Conservation (phyloP, 2,113 vertebrate species). For the Amazona guildingii region DNA sequence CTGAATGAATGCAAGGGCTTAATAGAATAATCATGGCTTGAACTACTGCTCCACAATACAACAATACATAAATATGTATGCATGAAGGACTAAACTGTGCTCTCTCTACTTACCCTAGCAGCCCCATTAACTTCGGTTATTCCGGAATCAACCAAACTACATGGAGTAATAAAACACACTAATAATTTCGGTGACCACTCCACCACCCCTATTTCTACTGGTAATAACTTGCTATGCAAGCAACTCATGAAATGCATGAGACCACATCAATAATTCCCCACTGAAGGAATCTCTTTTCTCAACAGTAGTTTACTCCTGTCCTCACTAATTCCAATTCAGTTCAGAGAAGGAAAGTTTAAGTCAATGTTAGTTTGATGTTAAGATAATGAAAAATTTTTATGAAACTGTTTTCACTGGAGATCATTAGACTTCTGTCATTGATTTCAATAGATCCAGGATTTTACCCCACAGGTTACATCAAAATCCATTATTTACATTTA, state of each 20-base stretch:
- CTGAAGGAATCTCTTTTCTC: background rate
- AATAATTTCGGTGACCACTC: background rate
- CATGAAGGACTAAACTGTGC: background rate
- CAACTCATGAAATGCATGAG: background rate
- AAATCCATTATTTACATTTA: background rate
- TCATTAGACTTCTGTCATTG: background rate
- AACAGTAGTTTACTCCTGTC: background rate
- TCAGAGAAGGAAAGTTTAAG: background rate
- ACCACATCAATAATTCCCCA: background rate
- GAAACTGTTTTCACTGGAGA: background rate
- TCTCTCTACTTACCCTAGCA: slow-evolving; percentile 6
- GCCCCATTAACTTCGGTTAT: slow-evolving; percentile 31
- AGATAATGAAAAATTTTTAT: background rate
- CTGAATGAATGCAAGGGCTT: slow-evolving; percentile 50
- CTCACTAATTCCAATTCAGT: background rate
- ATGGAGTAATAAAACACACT: background rate
- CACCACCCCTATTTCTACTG: background rate
- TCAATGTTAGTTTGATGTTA: background rate
- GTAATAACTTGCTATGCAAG: background rate
- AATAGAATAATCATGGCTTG: slow-evolving; percentile 64
- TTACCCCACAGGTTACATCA: background rate
- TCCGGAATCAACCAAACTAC: background rate
- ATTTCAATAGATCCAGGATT: background rate
- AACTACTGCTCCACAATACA: slow-evolving; percentile 48
- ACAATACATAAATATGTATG: slow-evolving; percentile 58